phyloP scores from a whole-genome alignment of 2,113 vertebrate genomes.

The Lasiurus borealis region DNA sequence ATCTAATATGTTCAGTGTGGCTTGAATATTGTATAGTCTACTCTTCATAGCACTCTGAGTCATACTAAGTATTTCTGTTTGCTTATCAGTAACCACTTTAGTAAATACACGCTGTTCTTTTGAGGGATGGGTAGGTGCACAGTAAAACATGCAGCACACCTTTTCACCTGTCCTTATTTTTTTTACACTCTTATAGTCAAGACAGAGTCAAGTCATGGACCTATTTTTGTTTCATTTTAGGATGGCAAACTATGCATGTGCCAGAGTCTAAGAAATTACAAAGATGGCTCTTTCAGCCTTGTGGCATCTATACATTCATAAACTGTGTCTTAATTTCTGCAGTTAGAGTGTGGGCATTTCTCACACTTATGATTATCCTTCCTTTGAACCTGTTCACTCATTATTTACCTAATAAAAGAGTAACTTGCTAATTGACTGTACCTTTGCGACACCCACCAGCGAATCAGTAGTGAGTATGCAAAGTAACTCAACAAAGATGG shows the following conservation, averaged over 20 bases:
- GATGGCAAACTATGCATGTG: background rate
- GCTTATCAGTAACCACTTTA: background rate
- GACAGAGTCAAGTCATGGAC: background rate
- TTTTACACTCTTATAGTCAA: background rate
- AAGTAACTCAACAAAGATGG: too few species aligned
- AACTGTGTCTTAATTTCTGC: background rate
- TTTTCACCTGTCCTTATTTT: background rate
- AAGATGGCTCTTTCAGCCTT: background rate
- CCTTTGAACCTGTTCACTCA: background rate
- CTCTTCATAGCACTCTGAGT: background rate
- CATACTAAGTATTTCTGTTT: background rate
- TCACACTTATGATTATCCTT: background rate
- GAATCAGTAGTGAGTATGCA: too few species aligned
- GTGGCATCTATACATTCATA: background rate
- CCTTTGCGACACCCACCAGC: too few species aligned
- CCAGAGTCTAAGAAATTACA: background rate
- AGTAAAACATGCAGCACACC: background rate
- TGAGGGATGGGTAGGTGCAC: background rate
- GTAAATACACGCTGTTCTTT: background rate
- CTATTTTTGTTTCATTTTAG: background rate
- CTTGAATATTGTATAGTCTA: background rate
- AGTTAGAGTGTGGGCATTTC: background rate
- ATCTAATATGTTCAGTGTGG: background rate
- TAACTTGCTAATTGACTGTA: too few species aligned
- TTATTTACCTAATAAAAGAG: background rate